Conservation (phyloP, 2,888 invertebrate species). For the Notodonta ziczac region DNA sequence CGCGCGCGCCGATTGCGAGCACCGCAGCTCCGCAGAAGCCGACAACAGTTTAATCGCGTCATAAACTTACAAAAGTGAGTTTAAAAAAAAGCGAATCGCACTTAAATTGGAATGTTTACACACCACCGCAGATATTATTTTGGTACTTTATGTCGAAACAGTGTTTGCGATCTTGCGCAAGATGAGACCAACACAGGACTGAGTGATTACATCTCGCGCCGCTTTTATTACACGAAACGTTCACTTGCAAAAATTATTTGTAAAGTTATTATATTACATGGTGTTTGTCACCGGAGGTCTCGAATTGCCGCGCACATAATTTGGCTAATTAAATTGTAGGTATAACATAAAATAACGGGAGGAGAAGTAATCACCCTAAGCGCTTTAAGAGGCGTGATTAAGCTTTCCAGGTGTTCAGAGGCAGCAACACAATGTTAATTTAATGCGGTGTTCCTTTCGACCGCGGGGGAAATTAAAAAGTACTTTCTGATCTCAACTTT, state of each 20-base stretch:
- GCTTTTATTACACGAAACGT: slow-evolving; percentile 33
- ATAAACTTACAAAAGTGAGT: slow-evolving; percentile 68
- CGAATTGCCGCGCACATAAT: slow-evolving; percentile 27
- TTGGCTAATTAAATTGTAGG: slow-evolving; percentile 25
- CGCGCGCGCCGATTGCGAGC: slow-evolving; percentile 18
- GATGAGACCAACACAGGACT: slow-evolving; percentile 42
- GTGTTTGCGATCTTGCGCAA: slow-evolving; percentile 64
- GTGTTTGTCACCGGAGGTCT: slow-evolving; percentile 14
- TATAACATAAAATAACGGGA: slow-evolving; percentile 23
- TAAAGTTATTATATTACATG: slow-evolving; percentile 10
- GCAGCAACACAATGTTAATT: neutral
- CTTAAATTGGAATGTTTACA: slow-evolving; percentile 73
- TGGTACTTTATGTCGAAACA: slow-evolving; percentile 74
- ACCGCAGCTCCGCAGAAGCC: slow-evolving; percentile 52
- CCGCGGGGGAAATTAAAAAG: slow-evolving; percentile 5
- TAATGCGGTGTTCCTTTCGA: slow-evolving; percentile 11
- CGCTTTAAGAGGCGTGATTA: neutral
- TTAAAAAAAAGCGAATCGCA: slow-evolving; percentile 53
- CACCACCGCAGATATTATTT: slow-evolving; percentile 65
- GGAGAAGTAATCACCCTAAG: neutral
- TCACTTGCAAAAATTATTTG: slow-evolving; percentile 31
- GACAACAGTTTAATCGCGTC: slow-evolving; percentile 57
- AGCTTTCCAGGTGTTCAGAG: slow-evolving; percentile 6
- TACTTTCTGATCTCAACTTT: slow-evolving; percentile 5
- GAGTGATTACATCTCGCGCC: slow-evolving; percentile 58